Percentiles rank a stretch among this genome's conserved stretches.
phyloP scores from a whole-genome alignment of 2,888 invertebrate genomes.

The Andrena bucephala region DNA sequence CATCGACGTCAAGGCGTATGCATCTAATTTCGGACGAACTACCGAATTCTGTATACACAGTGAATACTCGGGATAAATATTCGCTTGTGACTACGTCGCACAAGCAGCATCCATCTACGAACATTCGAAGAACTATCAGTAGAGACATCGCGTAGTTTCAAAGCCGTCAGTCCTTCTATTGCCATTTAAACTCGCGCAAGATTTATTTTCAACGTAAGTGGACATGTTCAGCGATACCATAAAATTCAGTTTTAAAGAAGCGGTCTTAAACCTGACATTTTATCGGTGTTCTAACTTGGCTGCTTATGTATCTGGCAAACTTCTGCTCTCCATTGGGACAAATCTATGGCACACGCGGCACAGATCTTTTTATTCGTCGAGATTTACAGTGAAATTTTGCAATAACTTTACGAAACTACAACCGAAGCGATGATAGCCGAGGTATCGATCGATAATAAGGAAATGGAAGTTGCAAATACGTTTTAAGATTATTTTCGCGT shows the following conservation, averaged over 20 bases:
- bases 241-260: constrained; percentile 76
- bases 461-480: constrained; percentile 40
- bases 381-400: neutral
- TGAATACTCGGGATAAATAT: constrained; percentile 44
- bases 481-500: constrained; percentile 53
- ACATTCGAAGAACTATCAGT: constrained; percentile 20
- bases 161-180: neutral
- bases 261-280: constrained; percentile 77
- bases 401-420: constrained; percentile 31
- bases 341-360: neutral
- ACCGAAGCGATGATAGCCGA: constrained; percentile 8
- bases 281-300: constrained; percentile 23
- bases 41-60: constrained; percentile 32
- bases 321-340: neutral
- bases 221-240: constrained; percentile 22
- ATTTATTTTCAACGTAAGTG: neutral
- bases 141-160: neutral
- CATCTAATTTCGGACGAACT: constrained; percentile 44
- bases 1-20: constrained; percentile 32
- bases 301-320: neutral
- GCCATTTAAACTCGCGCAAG: neutral
- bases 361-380: neutral
- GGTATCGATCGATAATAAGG: constrained; percentile 18
- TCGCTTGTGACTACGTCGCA: constrained; percentile 37
- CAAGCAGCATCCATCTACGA: constrained; percentile 21